These are phyloP conservation scores for Gastrophryne carolinensis DNA, from an alignment of 2,797 vertebrate genomes.

Conservation along the genomic window DNA sequence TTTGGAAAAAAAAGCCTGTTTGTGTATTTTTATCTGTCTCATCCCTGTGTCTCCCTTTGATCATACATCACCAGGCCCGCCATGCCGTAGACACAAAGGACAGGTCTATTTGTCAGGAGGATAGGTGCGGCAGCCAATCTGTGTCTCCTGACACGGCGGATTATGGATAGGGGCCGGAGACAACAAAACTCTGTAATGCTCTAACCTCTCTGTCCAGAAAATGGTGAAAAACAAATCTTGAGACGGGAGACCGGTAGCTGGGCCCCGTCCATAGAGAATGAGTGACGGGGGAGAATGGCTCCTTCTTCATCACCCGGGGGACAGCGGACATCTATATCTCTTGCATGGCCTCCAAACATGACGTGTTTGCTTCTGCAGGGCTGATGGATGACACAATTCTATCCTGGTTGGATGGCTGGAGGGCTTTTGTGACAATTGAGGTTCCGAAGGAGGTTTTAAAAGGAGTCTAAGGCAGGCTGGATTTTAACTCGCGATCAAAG, in stretches of 20 bases:
- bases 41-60: neutral
- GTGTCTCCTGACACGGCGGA: neutral
- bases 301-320: neutral
- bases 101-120: neutral
- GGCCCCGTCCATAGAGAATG: neutral
- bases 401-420: too few relatives aligned
- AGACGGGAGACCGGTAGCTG: neutral
- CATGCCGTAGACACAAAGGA: neutral
- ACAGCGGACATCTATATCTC: neutral
- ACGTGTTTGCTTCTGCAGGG: neutral
- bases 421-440: too few relatives aligned
- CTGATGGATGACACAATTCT: too few relatives aligned
- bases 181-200: too few relatives aligned
- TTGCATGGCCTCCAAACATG: neutral
- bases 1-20: neutral
- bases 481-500: too few relatives aligned
- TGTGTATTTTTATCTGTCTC: neutral
- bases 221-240: neutral
- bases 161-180: neutral
- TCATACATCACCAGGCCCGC: neutral
- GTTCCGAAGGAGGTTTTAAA: too few relatives aligned
- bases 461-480: too few relatives aligned
- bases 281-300: neutral
- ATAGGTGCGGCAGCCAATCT: neutral
- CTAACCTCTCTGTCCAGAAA: neutral